Evolutionary conservation across 2,113 vertebrate species (phyloP).

Genomic region (Oxygymnocypris stewartii): DNA sequence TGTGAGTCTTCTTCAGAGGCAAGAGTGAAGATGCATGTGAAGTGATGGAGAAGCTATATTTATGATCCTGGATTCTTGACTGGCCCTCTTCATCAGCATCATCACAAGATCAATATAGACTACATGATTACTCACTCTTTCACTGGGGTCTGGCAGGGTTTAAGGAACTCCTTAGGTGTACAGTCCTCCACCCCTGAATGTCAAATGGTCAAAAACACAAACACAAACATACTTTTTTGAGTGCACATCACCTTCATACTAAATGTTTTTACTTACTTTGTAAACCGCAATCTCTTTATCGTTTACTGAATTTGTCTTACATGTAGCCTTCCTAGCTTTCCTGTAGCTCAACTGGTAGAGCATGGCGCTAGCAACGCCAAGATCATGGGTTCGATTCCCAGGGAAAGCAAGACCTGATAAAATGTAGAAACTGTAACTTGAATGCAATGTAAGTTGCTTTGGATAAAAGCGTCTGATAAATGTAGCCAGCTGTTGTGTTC

Average conservation of each 20-base stretch:
- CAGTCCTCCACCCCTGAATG: not conserved
- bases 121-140: not conserved
- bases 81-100: not conserved
- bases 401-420: too few species aligned
- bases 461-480: too few species aligned
- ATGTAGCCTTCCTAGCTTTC: too few species aligned
- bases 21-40: not conserved
- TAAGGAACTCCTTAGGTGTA: not conserved
- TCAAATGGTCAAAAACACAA: not conserved
- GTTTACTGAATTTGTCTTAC: too few species aligned
- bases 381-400: too few species aligned
- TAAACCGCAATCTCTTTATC: not conserved
- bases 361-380: too few species aligned
- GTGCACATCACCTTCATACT: not conserved
- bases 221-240: not conserved
- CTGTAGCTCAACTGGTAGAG: too few species aligned
- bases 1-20: not conserved
- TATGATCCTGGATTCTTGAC: not conserved
- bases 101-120: not conserved
- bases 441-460: too few species aligned
- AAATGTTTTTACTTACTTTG: not conserved
- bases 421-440: too few species aligned
- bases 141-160: not conserved
- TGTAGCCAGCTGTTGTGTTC: too few species aligned
- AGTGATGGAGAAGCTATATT: not conserved